Percentiles rank a stretch among this genome's conserved stretches.
Conservation (phyloP, 92 coral and sea anemone species). For the Epizoanthus illoricatus region DNA sequence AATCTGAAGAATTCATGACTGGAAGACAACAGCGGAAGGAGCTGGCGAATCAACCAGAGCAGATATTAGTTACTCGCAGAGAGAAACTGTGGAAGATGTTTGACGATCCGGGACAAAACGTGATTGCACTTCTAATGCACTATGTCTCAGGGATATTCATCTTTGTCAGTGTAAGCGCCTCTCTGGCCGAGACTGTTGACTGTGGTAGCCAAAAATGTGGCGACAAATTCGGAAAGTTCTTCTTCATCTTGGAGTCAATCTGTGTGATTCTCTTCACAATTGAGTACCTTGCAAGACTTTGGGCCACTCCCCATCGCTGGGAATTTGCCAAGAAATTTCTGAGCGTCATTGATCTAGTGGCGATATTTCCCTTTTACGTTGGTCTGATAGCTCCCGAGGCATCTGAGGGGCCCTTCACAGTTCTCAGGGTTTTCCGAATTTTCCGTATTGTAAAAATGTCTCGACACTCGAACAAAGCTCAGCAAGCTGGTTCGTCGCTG, state of each 20-base stretch:
- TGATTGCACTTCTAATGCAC: constrained; percentile 77
- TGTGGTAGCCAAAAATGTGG: constrained; percentile 80
- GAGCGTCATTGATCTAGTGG: constrained; percentile 88
- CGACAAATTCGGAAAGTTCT: constrained; percentile 52
- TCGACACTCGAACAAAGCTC: constrained; percentile 85
- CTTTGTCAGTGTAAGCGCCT: constrained; percentile 74
- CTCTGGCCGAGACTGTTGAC: constrained; percentile 86
- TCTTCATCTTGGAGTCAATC: constrained; percentile 70
- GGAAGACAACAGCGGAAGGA: constrained; percentile 54
- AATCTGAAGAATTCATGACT: constrained; percentile 52
- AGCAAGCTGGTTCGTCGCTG: constrained; percentile 81
- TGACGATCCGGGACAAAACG: constrained; percentile 86
- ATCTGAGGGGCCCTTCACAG: constrained; percentile 79
- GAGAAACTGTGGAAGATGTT: constrained; percentile 87
- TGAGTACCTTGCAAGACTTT: constrained; percentile 77
- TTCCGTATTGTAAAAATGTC: constrained; percentile 96
- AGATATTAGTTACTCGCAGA: constrained; percentile 51
- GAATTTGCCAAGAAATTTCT: constrained; percentile 84
- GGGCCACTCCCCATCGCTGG: constrained; percentile 83
- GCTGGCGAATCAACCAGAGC: constrained; percentile 42
- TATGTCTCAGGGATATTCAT: constrained; percentile 79
- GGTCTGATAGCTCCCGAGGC: constrained; percentile 75
- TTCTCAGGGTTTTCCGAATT: constrained; percentile 87
- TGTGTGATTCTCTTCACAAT: constrained; percentile 81
- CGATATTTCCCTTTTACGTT: constrained; percentile 88